These are phyloP conservation scores for Oligia strigilis DNA, from an alignment of 2,888 invertebrate species.

Conservation along the genomic window DNA sequence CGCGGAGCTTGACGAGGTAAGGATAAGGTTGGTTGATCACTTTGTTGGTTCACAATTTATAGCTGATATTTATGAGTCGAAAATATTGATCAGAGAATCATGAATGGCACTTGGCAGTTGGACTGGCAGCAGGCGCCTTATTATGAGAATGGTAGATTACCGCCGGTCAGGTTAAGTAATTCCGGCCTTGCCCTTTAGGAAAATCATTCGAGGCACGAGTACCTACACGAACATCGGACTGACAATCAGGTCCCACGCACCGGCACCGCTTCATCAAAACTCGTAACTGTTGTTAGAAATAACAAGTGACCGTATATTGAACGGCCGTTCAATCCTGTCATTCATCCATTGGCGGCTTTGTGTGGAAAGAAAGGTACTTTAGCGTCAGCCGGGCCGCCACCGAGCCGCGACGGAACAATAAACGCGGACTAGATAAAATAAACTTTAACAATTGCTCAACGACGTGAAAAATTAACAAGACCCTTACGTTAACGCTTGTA, in stretches of 20 bases:
- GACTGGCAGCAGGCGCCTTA: background rate
- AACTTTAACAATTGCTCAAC: conserved; percentile 64
- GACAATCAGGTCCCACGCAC: conserved; percentile 6
- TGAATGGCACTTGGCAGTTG: background rate
- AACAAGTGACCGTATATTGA: conserved; percentile 53
- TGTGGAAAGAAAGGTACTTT: conserved; percentile 61
- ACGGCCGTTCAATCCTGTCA: conserved; percentile 45
- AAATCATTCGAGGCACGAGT: conserved; percentile 30
- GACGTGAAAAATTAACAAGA: conserved; percentile 67
- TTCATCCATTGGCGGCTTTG: conserved; percentile 57
- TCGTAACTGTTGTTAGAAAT: conserved; percentile 54
- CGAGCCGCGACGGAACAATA: conserved; percentile 53
- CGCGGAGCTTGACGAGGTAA: too few species aligned
- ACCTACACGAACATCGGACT: conserved; percentile 7
- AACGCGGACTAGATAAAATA: conserved; percentile 60
- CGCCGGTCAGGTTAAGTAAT: conserved; percentile 13
- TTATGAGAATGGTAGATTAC: background rate
- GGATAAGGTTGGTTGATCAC: background rate
- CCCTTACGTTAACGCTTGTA: conserved; percentile 50
- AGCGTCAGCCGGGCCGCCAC: conserved; percentile 42
- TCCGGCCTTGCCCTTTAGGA: conserved; percentile 42
- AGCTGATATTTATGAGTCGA: background rate
- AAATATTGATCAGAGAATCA: background rate
- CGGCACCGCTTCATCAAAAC: conserved; percentile 42
- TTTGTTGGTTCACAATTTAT: background rate